Evolutionary conservation across 2,888 invertebrate genomes (phyloP).

Genomic region (Drosophila sordidapex): DNA sequence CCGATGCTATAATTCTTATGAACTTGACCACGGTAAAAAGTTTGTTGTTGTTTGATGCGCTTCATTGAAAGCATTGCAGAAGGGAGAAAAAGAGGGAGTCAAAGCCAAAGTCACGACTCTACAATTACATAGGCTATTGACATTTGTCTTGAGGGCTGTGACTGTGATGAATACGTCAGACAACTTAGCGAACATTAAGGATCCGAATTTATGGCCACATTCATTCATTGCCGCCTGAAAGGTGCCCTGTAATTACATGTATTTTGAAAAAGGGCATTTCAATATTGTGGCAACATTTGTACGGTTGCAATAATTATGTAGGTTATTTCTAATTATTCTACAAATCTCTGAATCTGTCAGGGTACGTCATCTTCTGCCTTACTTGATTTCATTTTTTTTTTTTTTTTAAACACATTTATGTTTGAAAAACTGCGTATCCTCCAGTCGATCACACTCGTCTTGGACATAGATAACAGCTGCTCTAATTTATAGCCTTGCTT

Average conservation of each 20-base stretch:
- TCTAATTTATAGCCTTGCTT: conserved; percentile 13
- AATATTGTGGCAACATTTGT: background rate
- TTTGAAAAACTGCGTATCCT: conserved; percentile 1
- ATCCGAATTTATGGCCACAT: conserved; percentile 31
- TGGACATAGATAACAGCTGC: background rate
- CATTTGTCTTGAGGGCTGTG: conserved; percentile 54
- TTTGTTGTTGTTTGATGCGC: conserved; percentile 9
- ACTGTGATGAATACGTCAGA: conserved; percentile 25
- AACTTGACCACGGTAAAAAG: conserved; percentile 42
- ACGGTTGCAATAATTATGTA: fast-evolving
- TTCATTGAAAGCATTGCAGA: conserved; percentile 16
- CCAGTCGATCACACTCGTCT: background rate
- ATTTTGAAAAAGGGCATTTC: background rate
- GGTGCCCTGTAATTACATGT: conserved; percentile 1
- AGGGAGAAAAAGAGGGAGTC: background rate
- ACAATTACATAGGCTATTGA: conserved; percentile 55
- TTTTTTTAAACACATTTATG: background rate
- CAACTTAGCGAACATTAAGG: conserved; percentile 28
- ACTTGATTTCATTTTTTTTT: background rate
- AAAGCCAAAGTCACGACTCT: conserved; percentile 23
- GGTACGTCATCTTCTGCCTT: too few species aligned
- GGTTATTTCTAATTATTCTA: background rate
- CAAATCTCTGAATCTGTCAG: background rate
- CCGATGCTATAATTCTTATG: conserved; percentile 32
- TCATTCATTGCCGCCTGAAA: background rate